A percentile compares a stretch with the other conserved stretches of the same genome.
Evolutionary conservation across 2,888 invertebrate species (phyloP).

Genomic region (Achlya flavicornis): DNA sequence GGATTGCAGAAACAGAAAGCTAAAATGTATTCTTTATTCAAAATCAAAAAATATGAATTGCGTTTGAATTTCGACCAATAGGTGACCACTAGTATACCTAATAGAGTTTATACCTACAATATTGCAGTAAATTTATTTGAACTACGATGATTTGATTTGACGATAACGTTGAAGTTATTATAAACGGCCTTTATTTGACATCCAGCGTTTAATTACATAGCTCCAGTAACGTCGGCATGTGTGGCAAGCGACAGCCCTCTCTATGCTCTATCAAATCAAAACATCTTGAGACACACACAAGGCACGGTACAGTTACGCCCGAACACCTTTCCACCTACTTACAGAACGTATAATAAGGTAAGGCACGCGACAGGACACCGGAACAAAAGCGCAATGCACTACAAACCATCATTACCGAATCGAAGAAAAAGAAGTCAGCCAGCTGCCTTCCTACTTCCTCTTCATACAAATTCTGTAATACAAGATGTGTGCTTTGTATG

Average conservation of each 20-base stretch:
- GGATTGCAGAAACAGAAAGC: too few relatives aligned
- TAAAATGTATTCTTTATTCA: too few relatives aligned
- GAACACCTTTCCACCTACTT: constrained; percentile 82
- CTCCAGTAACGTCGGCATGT: constrained; percentile 29
- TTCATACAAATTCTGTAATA: constrained; percentile 77
- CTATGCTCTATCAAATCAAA: constrained; percentile 58
- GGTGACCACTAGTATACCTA: too few relatives aligned
- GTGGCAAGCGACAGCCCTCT: constrained; percentile 31
- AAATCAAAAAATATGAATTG: too few relatives aligned
- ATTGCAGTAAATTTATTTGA: too few relatives aligned
- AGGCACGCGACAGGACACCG: constrained; percentile 79
- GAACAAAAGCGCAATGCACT: constrained; percentile 75
- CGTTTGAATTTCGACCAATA: too few relatives aligned
- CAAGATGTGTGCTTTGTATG: constrained; percentile 73
- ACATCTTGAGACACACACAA: constrained; percentile 68
- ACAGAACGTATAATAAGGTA: constrained; percentile 55
- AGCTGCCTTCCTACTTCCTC: constrained; percentile 83
- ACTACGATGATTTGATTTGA: too few relatives aligned
- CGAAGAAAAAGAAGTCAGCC: constrained; percentile 74
- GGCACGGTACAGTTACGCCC: constrained; percentile 62
- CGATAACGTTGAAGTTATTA: too few relatives aligned
- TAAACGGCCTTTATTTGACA: not conserved
- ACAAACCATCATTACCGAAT: constrained; percentile 77
- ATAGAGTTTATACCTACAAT: too few relatives aligned
- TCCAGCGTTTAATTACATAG: constrained; percentile 32